Evolutionary conservation across 2,797 vertebrate species (phyloP).

Genomic region (Parotocinclus haroldoi): DNA sequence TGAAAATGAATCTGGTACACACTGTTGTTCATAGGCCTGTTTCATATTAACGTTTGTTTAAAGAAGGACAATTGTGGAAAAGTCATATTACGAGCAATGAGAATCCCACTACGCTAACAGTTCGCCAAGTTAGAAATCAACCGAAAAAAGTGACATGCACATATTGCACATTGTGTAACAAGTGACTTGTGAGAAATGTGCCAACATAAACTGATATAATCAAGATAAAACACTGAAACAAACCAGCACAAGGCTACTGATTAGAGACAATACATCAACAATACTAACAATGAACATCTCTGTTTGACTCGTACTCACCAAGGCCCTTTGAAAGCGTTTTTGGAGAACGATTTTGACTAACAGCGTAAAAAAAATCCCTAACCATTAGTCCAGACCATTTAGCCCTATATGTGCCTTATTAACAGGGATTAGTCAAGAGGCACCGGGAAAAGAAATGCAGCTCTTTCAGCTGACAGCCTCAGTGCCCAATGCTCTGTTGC

Average conservation of each 20-base stretch:
- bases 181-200: background rate
- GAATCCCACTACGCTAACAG: background rate
- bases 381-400: too few species aligned
- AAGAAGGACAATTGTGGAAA: background rate
- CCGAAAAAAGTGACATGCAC: background rate
- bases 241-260: too few species aligned
- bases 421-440: constrained; percentile 67
- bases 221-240: too few species aligned
- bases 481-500: constrained; percentile 38
- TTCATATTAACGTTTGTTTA: background rate
- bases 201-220: too few species aligned
- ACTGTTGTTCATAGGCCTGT: background rate
- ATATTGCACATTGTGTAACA: background rate
- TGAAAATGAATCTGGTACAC: too few species aligned
- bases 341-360: too few species aligned
- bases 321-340: background rate
- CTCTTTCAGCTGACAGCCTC: constrained; percentile 47
- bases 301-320: constrained; percentile 12
- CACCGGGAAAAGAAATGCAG: constrained; percentile 40
- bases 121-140: background rate
- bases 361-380: too few species aligned
- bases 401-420: constrained; percentile 68
- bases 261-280: background rate
- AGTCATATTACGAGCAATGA: background rate
- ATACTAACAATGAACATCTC: background rate